Base-by-base conservation (phyloP, 2,797 vertebrate genomes). In the Pteronotus mesoamericanus region DNA sequence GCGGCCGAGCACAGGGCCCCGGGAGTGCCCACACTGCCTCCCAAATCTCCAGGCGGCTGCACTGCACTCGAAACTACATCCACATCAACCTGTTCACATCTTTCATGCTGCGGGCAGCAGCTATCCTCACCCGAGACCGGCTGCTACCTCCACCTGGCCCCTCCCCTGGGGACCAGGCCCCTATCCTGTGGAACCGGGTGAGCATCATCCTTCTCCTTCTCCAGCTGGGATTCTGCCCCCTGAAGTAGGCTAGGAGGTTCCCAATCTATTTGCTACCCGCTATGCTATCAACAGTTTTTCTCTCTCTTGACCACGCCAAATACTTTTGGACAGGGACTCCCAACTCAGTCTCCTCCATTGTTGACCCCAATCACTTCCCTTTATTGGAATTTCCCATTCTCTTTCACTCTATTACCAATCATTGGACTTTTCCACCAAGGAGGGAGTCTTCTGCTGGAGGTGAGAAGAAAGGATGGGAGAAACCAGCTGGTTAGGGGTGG, bases 1-100 rank as follows among this genome's bases (percentile, higher is more conserved):
- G 37, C 8, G 64, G 48, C 80, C 8, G 21, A 48, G 74, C 34
- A 48, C 51, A 26, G 44, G 15, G 89, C 74, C 79, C 15, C 48
- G 44, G 68, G 32, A 51, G 34, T 51, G 55, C 39, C n/a, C 32
- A 46, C 19, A 59, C 39, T 29, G 42, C 39, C 18, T 42, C 48
- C 69, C 48, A 3, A 16, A 29, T 6, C 69, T 51, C 18, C 96
- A 99, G 99, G 98, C 99, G 99, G 92, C 98, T 99, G 55, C 99
- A 98, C 95, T 99, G 99, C 98, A 99, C 99, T 97, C 99, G 99
- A 74, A 99, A 99, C 98, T 99, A 99, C 94, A 99, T 99, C 98
- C 99, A 99, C 96, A 99, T 99, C 98, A 99, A 99, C 98, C 98
- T 99, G 92, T 99, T 99, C 97, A 98, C 98, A 0, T 99, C 99